These are phyloP conservation scores for Pyrgilauda ruficollis DNA, from an alignment of 2,113 vertebrate genomes.

Conservation along the genomic window DNA sequence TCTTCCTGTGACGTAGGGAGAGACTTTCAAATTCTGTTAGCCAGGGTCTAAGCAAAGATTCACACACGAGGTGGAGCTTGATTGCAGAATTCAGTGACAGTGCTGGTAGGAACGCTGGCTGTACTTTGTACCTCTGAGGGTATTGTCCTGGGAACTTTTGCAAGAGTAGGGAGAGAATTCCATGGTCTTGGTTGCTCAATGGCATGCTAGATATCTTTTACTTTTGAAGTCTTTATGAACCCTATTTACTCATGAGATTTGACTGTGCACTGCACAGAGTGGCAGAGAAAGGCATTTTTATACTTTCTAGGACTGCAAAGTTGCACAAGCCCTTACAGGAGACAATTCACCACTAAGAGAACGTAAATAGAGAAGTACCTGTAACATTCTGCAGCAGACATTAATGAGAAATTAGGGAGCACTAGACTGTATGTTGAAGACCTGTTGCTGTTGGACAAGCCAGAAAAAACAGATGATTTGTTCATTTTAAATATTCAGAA, in stretches of 20 bases:
- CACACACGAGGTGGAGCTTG: fast-evolving
- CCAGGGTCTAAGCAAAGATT: not conserved
- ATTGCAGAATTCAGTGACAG: not conserved
- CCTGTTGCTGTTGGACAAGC: not conserved
- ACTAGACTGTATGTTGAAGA: not conserved
- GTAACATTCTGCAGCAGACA: not conserved
- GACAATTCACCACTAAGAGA: not conserved
- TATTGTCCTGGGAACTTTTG: not conserved
- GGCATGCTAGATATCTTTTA: not conserved
- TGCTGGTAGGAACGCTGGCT: not conserved
- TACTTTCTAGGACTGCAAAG: not conserved
- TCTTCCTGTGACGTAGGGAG: not conserved
- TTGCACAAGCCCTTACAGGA: not conserved
- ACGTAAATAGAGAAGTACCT: not conserved
- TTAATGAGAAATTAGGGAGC: not conserved
- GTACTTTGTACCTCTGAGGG: not conserved
- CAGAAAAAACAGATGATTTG: not conserved
- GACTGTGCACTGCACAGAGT: not conserved
- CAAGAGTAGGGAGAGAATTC: not conserved
- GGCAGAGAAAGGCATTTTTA: not conserved
- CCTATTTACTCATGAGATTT: not conserved
- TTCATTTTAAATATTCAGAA: not conserved
- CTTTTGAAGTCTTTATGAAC: not conserved
- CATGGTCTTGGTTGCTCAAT: not conserved
- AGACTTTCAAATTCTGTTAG: not conserved